Percentiles rank a stretch among this genome's conserved stretches.
phyloP scores from a whole-genome alignment of 2,888 invertebrate genomes.

The Danaus chrysippus region DNA sequence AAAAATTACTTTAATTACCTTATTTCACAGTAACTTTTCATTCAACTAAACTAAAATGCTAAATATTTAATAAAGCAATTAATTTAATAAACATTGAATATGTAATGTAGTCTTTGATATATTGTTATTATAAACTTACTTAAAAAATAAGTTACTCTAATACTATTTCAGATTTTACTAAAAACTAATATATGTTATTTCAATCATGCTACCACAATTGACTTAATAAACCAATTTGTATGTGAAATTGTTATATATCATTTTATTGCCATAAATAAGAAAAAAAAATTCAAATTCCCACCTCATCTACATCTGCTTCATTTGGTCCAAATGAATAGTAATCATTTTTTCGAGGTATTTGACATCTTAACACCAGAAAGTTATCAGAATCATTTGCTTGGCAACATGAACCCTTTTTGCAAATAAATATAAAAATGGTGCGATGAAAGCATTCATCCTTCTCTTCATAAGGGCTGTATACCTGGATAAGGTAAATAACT shows the following conservation, averaged over 20 bases:
- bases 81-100: too few relatives aligned
- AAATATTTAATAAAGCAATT: too few relatives aligned
- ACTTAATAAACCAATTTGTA: too few relatives aligned
- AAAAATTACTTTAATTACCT: not conserved
- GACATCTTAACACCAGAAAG: constrained; percentile 87
- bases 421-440: constrained; percentile 92
- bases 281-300: constrained; percentile 39
- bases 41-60: too few relatives aligned
- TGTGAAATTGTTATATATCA: too few relatives aligned
- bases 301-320: constrained; percentile 78
- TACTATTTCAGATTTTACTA: too few relatives aligned
- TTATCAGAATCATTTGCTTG: constrained; percentile 75
- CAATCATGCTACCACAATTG: too few relatives aligned
- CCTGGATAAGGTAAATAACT: constrained; percentile 45
- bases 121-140: too few relatives aligned
- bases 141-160: too few relatives aligned
- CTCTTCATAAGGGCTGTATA: constrained; percentile 92
- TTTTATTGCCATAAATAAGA: too few relatives aligned
- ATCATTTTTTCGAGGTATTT: constrained; percentile 86
- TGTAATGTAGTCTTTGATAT: too few relatives aligned
- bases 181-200: too few relatives aligned
- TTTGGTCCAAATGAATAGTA: constrained; percentile 89
- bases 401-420: constrained; percentile 86
- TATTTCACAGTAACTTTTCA: not conserved
- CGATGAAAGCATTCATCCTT: constrained; percentile 88